Evolutionary conservation across 2,797 vertebrate species (phyloP).

Genomic region (Tenualosa thibaudeaui): DNA sequence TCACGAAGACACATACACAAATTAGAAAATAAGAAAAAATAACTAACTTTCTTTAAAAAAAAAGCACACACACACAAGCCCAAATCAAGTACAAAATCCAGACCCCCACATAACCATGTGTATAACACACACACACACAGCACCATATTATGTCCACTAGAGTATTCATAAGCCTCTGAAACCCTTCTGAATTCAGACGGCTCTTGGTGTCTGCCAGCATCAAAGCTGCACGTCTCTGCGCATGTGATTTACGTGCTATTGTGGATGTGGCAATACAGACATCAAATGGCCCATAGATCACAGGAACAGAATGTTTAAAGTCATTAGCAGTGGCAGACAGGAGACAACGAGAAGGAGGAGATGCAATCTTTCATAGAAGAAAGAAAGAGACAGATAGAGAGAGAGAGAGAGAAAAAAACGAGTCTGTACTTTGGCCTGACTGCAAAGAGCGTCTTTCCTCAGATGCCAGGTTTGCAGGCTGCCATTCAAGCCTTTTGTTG

Average conservation of each 20-base stretch:
- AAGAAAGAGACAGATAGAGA: background rate
- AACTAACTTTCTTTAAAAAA: conserved; percentile 52
- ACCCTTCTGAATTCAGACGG: background rate
- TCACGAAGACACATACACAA: conserved; percentile 30
- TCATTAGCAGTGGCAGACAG: conserved; percentile 17
- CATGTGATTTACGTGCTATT: background rate
- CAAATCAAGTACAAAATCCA: background rate
- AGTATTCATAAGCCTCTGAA: background rate
- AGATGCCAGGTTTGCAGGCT: conserved; percentile 2
- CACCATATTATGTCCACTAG: background rate
- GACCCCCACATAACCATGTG: background rate
- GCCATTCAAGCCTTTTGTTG: background rate
- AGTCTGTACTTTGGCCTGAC: background rate
- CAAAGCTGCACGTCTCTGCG: background rate
- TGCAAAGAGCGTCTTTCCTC: background rate
- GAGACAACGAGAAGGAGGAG: background rate
- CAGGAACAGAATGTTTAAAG: background rate
- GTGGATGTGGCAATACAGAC: background rate
- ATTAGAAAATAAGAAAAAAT: background rate
- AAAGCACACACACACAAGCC: no score
- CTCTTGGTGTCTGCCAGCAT: background rate
- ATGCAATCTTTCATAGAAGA: background rate
- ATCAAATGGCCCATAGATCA: conserved; percentile 7
- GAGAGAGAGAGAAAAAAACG: background rate
- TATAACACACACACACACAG: background rate